Conservation (phyloP, 1,140 invertebrate species). For the Piezodorus guildinii region DNA sequence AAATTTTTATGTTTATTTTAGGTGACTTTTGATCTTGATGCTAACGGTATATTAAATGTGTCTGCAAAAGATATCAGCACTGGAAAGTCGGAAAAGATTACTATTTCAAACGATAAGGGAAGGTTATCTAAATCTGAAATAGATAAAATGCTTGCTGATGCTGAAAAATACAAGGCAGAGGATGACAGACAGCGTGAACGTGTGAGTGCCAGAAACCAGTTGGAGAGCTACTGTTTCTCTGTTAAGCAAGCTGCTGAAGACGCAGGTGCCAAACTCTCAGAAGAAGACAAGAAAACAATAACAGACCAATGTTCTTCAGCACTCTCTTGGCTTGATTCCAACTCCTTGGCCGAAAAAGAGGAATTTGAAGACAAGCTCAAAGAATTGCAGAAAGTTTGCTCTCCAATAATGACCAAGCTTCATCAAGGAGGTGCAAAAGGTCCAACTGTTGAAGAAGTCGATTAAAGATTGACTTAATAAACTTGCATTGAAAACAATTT, state of each 20-base stretch:
- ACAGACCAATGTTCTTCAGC: slow-evolving; percentile 39
- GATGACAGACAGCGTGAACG: slow-evolving; percentile 44
- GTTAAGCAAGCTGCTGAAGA: slow-evolving; percentile 45
- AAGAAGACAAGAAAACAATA: slow-evolving; percentile 33
- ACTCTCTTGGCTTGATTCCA: slow-evolving; percentile 49
- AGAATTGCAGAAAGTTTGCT: slow-evolving; percentile 54
- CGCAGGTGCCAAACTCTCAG: slow-evolving; percentile 31
- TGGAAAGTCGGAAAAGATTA: slow-evolving; percentile 41
- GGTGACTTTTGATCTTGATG: slow-evolving; percentile 54
- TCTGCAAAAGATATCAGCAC: slow-evolving; percentile 43
- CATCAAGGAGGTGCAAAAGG: slow-evolving; percentile 46
- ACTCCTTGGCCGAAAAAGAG: slow-evolving; percentile 58
- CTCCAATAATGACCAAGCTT: slow-evolving; percentile 63
- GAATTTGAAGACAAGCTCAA: slow-evolving; percentile 65
- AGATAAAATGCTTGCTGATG: slow-evolving; percentile 53
- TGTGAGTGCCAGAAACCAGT: slow-evolving; percentile 49
- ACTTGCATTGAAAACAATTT: too few relatives aligned
- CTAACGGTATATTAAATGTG: slow-evolving; percentile 58
- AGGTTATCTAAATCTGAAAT: slow-evolving; percentile 43
- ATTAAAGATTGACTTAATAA: slow-evolving; percentile 32
- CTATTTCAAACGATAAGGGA: slow-evolving; percentile 46
- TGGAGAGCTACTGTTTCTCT: slow-evolving; percentile 60
- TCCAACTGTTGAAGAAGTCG: slow-evolving; percentile 57
- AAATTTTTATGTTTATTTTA: not conserved
- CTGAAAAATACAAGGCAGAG: slow-evolving; percentile 48